Conservation (phyloP, 1,140 invertebrate genomes). For the Drosophila pseudoananassae region DNA sequence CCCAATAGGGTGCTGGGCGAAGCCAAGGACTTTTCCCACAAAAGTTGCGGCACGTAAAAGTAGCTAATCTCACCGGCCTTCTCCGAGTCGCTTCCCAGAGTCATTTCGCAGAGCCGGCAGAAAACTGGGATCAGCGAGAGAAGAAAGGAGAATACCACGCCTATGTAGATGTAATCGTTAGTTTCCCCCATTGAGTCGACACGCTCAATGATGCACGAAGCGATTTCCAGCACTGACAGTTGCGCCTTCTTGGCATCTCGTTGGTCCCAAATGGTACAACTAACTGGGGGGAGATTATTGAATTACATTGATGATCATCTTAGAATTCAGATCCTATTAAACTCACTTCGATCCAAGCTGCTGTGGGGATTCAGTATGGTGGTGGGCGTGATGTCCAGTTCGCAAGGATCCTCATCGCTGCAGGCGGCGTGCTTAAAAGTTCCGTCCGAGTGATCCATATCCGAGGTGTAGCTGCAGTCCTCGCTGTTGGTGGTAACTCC, state of each 20-base stretch:
- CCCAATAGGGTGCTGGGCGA: slow-evolving; percentile 69
- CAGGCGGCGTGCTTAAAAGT: slow-evolving; percentile 80
- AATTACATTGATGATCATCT: background rate
- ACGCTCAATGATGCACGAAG: slow-evolving; percentile 94
- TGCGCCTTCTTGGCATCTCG: slow-evolving; percentile 95
- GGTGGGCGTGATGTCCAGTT: slow-evolving; percentile 90
- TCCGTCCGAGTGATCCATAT: slow-evolving; percentile 87
- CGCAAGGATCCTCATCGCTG: slow-evolving; percentile 85
- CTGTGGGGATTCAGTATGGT: slow-evolving; percentile 89
- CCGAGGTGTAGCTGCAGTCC: slow-evolving; percentile 92
- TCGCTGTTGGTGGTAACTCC: slow-evolving; percentile 94
- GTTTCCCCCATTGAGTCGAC: slow-evolving; percentile 93
- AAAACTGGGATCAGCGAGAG: slow-evolving; percentile 86
- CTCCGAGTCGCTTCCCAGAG: slow-evolving; percentile 64
- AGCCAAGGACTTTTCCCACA: slow-evolving; percentile 84
- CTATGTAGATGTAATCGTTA: slow-evolving; percentile 92
- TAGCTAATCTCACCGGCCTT: slow-evolving; percentile 79
- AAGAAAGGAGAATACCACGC: slow-evolving; percentile 86
- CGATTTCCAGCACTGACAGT: slow-evolving; percentile 96
- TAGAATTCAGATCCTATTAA: background rate
- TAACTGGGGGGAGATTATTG: slow-evolving; percentile 86
- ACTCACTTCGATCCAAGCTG: slow-evolving; percentile 90
- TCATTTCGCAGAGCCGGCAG: slow-evolving; percentile 85
- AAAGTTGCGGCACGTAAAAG: slow-evolving; percentile 76
- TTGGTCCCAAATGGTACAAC: slow-evolving; percentile 97